A percentile compares a stretch with the other conserved stretches of the same genome.
phyloP scores from a whole-genome alignment of 2,113 vertebrate genomes.

The Polyodon spathula region DNA sequence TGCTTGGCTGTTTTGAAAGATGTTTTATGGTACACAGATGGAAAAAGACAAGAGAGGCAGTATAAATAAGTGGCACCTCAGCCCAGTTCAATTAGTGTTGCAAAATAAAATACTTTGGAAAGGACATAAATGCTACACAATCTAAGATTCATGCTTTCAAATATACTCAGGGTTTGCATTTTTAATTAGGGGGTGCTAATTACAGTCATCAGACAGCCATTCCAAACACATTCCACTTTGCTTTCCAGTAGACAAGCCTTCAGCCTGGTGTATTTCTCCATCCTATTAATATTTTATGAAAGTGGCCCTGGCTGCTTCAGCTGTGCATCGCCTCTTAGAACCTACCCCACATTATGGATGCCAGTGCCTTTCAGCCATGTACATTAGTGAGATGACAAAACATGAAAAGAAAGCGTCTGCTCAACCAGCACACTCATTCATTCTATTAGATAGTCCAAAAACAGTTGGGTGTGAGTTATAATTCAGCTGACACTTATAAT shows the following conservation, averaged over 20 bases:
- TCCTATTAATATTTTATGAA: slow-evolving; percentile 99
- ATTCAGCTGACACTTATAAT: slow-evolving; percentile 97
- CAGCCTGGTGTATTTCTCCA: slow-evolving; percentile 96
- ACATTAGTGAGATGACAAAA: slow-evolving; percentile 93
- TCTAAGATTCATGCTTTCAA: slow-evolving; percentile 98
- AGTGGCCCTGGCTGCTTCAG: slow-evolving; percentile 98
- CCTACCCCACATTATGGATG: slow-evolving; percentile 94
- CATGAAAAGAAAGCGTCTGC: slow-evolving; percentile 76
- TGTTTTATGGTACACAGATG: slow-evolving; percentile 68
- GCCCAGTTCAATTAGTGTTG: slow-evolving; percentile 81
- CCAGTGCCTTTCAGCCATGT: slow-evolving; percentile 87
- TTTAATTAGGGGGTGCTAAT: slow-evolving; percentile 99
- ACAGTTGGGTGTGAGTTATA: slow-evolving; percentile 98
- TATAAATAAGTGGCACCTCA: slow-evolving; percentile 68
- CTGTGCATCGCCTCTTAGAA: slow-evolving; percentile 87
- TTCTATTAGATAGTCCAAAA: slow-evolving; percentile 94
- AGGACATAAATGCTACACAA: slow-evolving; percentile 91
- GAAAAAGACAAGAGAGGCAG: slow-evolving; percentile 70
- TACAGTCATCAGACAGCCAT: slow-evolving; percentile 98
- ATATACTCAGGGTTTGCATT: slow-evolving; percentile 99
- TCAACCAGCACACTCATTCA: slow-evolving; percentile 91
- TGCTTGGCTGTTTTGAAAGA: background rate
- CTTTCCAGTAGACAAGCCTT: slow-evolving; percentile 82
- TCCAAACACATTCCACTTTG: slow-evolving; percentile 95
- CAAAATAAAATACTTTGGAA: slow-evolving; percentile 98